phyloP scores from a whole-genome alignment of 1,140 invertebrate genomes.

The Sesamia nonagrioides region DNA sequence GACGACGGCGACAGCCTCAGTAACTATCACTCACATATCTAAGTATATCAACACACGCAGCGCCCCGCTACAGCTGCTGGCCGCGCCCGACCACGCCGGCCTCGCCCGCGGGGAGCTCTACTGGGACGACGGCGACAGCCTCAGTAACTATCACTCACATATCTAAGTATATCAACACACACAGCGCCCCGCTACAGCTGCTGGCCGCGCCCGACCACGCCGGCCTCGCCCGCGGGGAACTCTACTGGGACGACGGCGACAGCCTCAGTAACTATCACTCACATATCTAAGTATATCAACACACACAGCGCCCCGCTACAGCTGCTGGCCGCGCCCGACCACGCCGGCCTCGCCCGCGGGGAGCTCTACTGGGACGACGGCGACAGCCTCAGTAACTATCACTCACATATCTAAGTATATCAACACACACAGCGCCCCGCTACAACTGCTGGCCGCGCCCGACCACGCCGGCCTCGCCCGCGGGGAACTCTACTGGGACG shows the following conservation, averaged over 20 bases:
- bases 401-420: too few relatives aligned
- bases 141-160: conserved; percentile 87
- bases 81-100: conserved; percentile 87
- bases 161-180: too few relatives aligned
- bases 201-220: conserved; percentile 88
- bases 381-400: conserved; percentile 89
- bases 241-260: conserved; percentile 94
- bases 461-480: conserved; percentile 86
- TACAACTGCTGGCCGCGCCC: too few relatives aligned
- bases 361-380: conserved; percentile 94
- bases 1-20: conserved; percentile 93
- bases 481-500: conserved; percentile 93
- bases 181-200: conserved; percentile 89
- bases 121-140: conserved; percentile 93
- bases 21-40: conserved; percentile 79
- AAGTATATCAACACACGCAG: too few relatives aligned
- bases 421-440: too few relatives aligned
- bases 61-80: conserved; percentile 89
- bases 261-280: conserved; percentile 88
- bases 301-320: too few relatives aligned
- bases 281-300: too few relatives aligned
- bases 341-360: conserved; percentile 88
- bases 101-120: conserved; percentile 90
- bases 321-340: conserved; percentile 89
- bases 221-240: conserved; percentile 89